Conservation (phyloP, 92 coral and sea anemone genomes). For the Umimayanthus chanpuru region DNA sequence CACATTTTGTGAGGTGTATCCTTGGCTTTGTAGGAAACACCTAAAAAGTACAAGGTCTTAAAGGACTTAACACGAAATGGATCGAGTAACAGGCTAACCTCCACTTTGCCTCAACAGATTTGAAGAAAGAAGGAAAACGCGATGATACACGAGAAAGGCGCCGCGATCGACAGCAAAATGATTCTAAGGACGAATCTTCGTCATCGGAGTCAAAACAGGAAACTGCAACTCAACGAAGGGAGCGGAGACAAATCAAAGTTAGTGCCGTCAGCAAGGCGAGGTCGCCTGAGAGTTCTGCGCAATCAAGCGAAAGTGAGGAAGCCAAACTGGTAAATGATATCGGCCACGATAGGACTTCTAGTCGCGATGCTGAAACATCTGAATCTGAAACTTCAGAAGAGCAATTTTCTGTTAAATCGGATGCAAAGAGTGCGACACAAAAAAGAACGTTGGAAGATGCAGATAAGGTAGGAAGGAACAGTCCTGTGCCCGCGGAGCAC, state of each 20-base stretch:
- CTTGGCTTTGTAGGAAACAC: background rate
- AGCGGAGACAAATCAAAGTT: slow-evolving; percentile 4
- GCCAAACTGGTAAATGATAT: slow-evolving; percentile 14
- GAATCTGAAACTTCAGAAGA: slow-evolving; percentile 43
- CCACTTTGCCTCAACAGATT: slow-evolving; percentile 17
- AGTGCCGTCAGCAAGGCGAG: slow-evolving; percentile 32
- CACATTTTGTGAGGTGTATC: background rate
- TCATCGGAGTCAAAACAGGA: slow-evolving; percentile 31
- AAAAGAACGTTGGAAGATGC: slow-evolving; percentile 29
- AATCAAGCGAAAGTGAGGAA: slow-evolving; percentile 53
- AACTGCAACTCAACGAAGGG: slow-evolving; percentile 23
- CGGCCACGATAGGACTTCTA: slow-evolving; percentile 29
- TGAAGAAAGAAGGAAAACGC: slow-evolving; percentile 43
- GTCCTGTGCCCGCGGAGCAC: background rate
- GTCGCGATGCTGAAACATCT: slow-evolving; percentile 35
- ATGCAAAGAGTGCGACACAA: slow-evolving; percentile 10
- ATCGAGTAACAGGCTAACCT: background rate
- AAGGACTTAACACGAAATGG: background rate
- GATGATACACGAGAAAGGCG: slow-evolving; percentile 56
- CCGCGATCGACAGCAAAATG: slow-evolving; percentile 36
- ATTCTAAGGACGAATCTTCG: slow-evolving; percentile 10
- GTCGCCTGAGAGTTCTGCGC: slow-evolving; percentile 61
- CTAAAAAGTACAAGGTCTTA: no score
- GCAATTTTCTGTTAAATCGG: slow-evolving; percentile 18
- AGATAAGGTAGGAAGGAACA: background rate